These are phyloP conservation scores for Zapornia atra DNA, from an alignment of 2,113 vertebrate genomes.

Conservation along the genomic window DNA sequence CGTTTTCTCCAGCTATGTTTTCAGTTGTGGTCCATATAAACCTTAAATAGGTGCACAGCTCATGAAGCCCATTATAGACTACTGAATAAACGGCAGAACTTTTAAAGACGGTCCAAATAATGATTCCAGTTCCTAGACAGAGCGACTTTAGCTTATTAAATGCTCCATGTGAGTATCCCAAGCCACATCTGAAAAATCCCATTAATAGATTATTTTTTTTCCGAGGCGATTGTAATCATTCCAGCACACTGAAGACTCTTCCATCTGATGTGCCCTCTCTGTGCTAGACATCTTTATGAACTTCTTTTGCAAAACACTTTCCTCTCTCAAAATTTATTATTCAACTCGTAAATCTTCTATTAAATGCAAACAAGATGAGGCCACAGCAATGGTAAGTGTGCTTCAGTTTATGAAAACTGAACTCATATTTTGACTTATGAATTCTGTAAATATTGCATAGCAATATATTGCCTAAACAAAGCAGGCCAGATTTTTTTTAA, in stretches of 20 bases:
- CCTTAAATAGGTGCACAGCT: neutral
- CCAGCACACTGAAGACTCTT: neutral
- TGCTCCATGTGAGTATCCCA: neutral
- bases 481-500: neutral
- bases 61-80: neutral
- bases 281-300: neutral
- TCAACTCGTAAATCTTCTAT: neutral
- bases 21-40: neutral
- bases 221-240: neutral
- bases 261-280: neutral
- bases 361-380: neutral
- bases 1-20: neutral
- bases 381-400: neutral
- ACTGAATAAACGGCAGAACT: neutral
- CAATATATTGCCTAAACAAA: neutral
- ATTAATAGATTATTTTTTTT: neutral
- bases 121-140: neutral
- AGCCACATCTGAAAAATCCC: neutral
- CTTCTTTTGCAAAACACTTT: neutral
- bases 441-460: slow-evolving; percentile 8
- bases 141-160: neutral
- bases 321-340: neutral
- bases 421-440: slow-evolving; percentile 12
- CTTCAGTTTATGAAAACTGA: slow-evolving; percentile 4
- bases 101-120: slow-evolving; percentile 14